phyloP scores from a whole-genome alignment of 2,797 vertebrate species.

The Poecilia velifera region DNA sequence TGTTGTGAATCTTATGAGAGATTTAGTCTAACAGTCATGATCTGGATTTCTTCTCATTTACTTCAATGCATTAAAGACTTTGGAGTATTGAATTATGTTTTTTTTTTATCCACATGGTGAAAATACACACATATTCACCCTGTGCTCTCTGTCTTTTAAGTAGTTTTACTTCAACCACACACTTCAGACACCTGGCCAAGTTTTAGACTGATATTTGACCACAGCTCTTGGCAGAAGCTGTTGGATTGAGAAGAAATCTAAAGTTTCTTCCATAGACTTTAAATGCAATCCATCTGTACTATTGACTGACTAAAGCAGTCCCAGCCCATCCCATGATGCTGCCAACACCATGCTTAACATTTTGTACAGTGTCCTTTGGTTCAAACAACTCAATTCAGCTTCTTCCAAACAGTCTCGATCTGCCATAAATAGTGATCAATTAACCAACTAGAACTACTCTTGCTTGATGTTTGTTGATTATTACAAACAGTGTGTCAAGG shows the following conservation, averaged over 20 bases:
- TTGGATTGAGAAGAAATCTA: background rate
- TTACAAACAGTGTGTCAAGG: background rate
- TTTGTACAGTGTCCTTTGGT: background rate
- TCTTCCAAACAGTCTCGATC: background rate
- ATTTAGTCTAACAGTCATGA: background rate
- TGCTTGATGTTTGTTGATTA: background rate
- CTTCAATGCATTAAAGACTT: background rate
- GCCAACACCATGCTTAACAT: background rate
- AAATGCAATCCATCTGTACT: background rate
- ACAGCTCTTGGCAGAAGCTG: background rate
- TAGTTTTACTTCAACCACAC: background rate
- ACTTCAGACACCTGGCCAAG: background rate
- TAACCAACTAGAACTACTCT: background rate
- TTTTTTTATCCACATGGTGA: background rate
- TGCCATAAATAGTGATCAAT: background rate
- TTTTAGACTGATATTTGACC: background rate
- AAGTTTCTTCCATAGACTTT: background rate
- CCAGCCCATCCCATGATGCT: background rate
- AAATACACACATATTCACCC: background rate
- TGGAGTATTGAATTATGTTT: background rate
- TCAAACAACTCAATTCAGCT: background rate
- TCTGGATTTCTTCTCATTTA: background rate
- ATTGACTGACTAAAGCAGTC: background rate
- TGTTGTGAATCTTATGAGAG: conserved; percentile 2
- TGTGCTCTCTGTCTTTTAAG: background rate